These are phyloP conservation scores for Crotalus helleri DNA, from an alignment of 2,113 vertebrate genomes.

Conservation along the genomic window DNA sequence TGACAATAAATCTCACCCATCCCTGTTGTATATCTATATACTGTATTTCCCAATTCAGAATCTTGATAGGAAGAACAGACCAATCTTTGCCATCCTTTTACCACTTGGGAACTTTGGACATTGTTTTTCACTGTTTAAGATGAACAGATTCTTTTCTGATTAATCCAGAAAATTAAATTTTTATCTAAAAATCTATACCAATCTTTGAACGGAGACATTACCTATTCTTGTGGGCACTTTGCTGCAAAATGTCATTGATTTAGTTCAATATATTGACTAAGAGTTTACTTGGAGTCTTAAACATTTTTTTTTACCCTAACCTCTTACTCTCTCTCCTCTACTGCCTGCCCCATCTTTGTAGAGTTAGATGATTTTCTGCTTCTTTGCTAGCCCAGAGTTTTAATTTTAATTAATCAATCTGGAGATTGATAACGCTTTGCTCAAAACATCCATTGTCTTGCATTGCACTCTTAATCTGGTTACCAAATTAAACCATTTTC, in stretches of 20 bases:
- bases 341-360: neutral
- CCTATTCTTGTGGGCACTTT: neutral
- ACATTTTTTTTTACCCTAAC: neutral
- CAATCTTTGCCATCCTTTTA: neutral
- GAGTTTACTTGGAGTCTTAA: neutral
- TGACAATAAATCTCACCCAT: neutral
- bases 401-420: neutral
- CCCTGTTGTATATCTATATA: neutral
- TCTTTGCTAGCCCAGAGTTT: neutral
- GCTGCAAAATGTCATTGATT: neutral
- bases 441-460: neutral
- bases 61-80: neutral
- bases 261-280: neutral
- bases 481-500: neutral
- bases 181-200: neutral
- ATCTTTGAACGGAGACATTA: neutral
- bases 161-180: neutral
- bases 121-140: neutral
- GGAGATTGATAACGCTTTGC: neutral
- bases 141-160: neutral
- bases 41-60: neutral
- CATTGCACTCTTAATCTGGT: neutral
- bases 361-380: neutral
- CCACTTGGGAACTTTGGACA: neutral
- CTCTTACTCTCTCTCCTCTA: neutral